These are phyloP conservation scores for Lycaena phlaeas DNA, from an alignment of 2,888 invertebrate genomes.

Conservation along the genomic window DNA sequence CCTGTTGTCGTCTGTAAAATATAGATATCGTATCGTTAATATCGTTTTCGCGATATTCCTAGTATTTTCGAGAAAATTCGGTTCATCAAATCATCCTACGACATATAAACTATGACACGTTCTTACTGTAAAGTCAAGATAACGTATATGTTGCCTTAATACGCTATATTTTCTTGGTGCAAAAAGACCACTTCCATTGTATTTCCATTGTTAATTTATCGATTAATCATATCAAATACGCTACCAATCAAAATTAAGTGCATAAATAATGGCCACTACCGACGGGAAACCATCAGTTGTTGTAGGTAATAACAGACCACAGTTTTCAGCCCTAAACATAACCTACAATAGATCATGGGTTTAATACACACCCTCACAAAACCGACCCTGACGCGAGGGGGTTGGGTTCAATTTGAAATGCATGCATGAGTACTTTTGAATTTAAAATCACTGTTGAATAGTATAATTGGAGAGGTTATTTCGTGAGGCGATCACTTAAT, in stretches of 20 bases:
- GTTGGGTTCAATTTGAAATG: not conserved
- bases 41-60: too few relatives aligned
- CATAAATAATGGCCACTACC: not conserved
- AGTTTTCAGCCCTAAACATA: slow-evolving; percentile 24
- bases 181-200: too few relatives aligned
- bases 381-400: not conserved
- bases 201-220: too few relatives aligned
- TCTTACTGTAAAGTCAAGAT: too few relatives aligned
- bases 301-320: slow-evolving; percentile 10
- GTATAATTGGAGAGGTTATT: slow-evolving; percentile 7
- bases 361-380: slow-evolving; percentile 9
- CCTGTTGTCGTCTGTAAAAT: too few relatives aligned
- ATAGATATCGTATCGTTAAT: too few relatives aligned
- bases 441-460: slow-evolving; percentile 4
- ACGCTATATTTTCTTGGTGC: too few relatives aligned
- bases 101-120: too few relatives aligned
- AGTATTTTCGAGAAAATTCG: too few relatives aligned
- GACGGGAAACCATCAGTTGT: not conserved
- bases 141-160: too few relatives aligned
- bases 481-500: slow-evolving; percentile 1
- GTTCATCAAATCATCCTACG: too few relatives aligned
- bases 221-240: too few relatives aligned
- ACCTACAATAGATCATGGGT: slow-evolving; percentile 20
- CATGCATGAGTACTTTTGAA: not conserved
- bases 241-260: not conserved